Evolutionary conservation across 2,797 vertebrate species (phyloP).

Genomic region (Amniataba percoides): DNA sequence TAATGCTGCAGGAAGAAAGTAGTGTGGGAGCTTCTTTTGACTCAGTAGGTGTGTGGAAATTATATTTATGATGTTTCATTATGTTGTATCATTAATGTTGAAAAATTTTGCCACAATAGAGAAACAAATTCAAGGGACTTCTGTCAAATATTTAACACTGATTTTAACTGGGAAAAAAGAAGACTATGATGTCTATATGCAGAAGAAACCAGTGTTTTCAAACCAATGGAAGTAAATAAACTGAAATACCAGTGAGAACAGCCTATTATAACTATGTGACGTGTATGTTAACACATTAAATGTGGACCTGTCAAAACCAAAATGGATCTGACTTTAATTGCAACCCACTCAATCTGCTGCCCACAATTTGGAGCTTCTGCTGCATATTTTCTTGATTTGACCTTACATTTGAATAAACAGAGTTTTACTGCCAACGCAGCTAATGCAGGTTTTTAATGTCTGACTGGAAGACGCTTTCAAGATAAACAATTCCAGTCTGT

Average conservation of each 20-base stretch:
- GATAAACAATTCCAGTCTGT: constrained; percentile 33
- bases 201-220: constrained; percentile 4
- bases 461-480: constrained; percentile 32
- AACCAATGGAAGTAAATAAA: constrained; percentile 15
- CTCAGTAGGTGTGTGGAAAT: constrained; percentile 1
- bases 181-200: not conserved
- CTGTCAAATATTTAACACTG: not conserved
- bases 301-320: constrained; percentile 12
- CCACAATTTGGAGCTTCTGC: constrained; percentile 14
- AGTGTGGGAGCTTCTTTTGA: not conserved
- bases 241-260: constrained; percentile 20
- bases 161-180: not conserved
- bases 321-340: constrained; percentile 37
- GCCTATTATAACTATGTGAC: constrained; percentile 14
- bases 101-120: not conserved
- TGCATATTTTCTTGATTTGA: constrained; percentile 37
- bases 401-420: constrained; percentile 32
- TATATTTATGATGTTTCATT: not conserved
- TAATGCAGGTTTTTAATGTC: constrained; percentile 21
- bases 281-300: constrained; percentile 22
- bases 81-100: not conserved
- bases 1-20: not conserved
- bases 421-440: constrained; percentile 31
- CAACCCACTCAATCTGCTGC: constrained; percentile 16
- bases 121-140: not conserved